These are phyloP conservation scores for Oppia nitens DNA, from an alignment of 1,140 invertebrate species.

Conservation along the genomic window DNA sequence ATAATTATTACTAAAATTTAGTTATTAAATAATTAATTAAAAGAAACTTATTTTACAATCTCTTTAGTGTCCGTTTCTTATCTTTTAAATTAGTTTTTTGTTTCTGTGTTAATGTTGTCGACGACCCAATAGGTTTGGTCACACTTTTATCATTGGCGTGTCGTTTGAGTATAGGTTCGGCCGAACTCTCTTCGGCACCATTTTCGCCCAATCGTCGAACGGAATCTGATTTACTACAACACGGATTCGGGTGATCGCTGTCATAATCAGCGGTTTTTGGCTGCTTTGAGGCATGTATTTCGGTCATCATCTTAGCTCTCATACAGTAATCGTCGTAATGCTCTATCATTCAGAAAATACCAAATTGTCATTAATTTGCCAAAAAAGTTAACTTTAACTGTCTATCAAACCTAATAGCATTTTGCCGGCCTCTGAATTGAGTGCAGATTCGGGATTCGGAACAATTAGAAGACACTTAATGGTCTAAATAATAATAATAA, in stretches of 20 bases:
- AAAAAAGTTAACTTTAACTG: neutral
- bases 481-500: constrained; percentile 37
- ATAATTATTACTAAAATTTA: neutral
- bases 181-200: constrained; percentile 30
- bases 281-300: constrained; percentile 57
- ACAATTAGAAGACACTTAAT: constrained; percentile 82
- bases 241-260: neutral
- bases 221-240: constrained; percentile 21
- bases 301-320: constrained; percentile 80
- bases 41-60: too few relatives aligned
- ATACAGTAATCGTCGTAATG: constrained; percentile 78
- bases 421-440: constrained; percentile 54
- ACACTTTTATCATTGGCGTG: constrained; percentile 44
- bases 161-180: constrained; percentile 60
- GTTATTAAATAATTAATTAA: constrained; percentile 14
- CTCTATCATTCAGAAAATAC: constrained; percentile 50
- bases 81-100: constrained; percentile 46
- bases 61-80: constrained; percentile 67
- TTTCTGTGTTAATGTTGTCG: constrained; percentile 48
- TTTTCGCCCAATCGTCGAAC: constrained; percentile 27
- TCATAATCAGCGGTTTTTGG: constrained; percentile 27
- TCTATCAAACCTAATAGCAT: too few relatives aligned
- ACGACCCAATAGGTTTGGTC: constrained; percentile 44
- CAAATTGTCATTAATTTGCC: neutral
- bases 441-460: constrained; percentile 80